Evolutionary conservation across 1,140 invertebrate species (phyloP), one percentile per base, ranked within the genome.

Genomic region (Luehdorfia chinensis): DNA sequence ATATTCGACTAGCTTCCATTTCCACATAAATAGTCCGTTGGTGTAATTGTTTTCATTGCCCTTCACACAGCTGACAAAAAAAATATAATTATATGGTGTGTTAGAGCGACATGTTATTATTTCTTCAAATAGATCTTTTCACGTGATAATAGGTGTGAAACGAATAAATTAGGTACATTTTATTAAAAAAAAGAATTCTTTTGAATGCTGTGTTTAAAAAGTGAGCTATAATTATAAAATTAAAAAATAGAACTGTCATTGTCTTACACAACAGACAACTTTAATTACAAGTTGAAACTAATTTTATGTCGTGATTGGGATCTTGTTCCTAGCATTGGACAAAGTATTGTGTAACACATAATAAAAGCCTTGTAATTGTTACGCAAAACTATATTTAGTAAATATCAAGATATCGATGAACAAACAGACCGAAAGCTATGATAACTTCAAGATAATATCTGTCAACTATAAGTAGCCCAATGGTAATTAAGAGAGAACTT

Each of bases 361-460:
- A 63, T 54, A 64, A 60, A 55, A 46, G 54, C 47, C 55, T 61
- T 48, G 9, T 30, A 45, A 53, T 61, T 54, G 45, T 66, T 64
- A 62, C 51, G 53, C 57, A 72, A 69, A 36, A 32, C 50, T n/a
- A n/a, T n/a, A n/a, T n/a, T n/a, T n/a, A n/a, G n/a, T n/a, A 25
- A 70, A 69, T 68, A 64, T 57, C 65, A 75, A 71, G 58, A 21
- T 14, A 19, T 15, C 13, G 14, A 16, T 51, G 58, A 66, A 70
- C 66, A 67, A 70, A 72, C 65, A 75, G 61, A 61, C 56, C 56
- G 55, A 64, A 49, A 68, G 57, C 59, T 51, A 66, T 57, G 59
- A 63, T 58, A 75, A 69, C 57, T 58, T 50, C 44, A 52, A 72
- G 64, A 71, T 71, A 60, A 55, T 56, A 74, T 76, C 71, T 52